Conservation (phyloP, 2,888 invertebrate species). For the Chrysina gloriosa region DNA sequence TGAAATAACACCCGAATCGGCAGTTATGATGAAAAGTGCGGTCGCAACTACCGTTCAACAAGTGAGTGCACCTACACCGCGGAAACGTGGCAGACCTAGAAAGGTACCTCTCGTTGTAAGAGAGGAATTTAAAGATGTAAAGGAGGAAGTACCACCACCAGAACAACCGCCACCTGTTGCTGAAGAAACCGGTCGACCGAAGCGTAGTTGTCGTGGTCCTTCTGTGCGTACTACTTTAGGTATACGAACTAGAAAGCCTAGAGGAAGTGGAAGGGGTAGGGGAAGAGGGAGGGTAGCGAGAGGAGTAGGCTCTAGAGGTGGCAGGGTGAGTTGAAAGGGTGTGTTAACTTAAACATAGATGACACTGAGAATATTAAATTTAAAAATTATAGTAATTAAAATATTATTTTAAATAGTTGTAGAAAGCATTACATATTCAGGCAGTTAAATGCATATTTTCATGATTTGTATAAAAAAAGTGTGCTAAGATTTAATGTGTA, state of each 20-base stretch:
- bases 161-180: slow-evolving; percentile 28
- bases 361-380: slow-evolving; percentile 28
- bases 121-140: slow-evolving; percentile 59
- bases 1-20: slow-evolving; percentile 52
- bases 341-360: slow-evolving; percentile 36
- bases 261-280: slow-evolving; percentile 58
- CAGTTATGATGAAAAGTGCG: slow-evolving; percentile 42
- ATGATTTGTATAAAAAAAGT: slow-evolving; percentile 30
- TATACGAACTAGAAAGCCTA: slow-evolving; percentile 62
- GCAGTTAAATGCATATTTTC: slow-evolving; percentile 29
- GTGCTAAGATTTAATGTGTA: slow-evolving; percentile 36
- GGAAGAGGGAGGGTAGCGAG: slow-evolving; percentile 56
- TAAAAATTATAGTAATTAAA: slow-evolving; percentile 30
- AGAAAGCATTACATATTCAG: slow-evolving; percentile 34
- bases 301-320: slow-evolving; percentile 45
- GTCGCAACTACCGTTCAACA: slow-evolving; percentile 50
- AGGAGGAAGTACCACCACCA: slow-evolving; percentile 45
- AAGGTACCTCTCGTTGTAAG: slow-evolving; percentile 64
- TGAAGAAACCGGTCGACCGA: slow-evolving; percentile 57
- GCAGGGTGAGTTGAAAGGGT: slow-evolving; percentile 47
- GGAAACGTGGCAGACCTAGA: slow-evolving; percentile 67
- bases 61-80: slow-evolving; percentile 57
- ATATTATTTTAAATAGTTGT: slow-evolving; percentile 32
- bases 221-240: slow-evolving; percentile 62
- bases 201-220: slow-evolving; percentile 63